Conservation (phyloP, 2,797 vertebrate species). For the Diceros bicornis region DNA sequence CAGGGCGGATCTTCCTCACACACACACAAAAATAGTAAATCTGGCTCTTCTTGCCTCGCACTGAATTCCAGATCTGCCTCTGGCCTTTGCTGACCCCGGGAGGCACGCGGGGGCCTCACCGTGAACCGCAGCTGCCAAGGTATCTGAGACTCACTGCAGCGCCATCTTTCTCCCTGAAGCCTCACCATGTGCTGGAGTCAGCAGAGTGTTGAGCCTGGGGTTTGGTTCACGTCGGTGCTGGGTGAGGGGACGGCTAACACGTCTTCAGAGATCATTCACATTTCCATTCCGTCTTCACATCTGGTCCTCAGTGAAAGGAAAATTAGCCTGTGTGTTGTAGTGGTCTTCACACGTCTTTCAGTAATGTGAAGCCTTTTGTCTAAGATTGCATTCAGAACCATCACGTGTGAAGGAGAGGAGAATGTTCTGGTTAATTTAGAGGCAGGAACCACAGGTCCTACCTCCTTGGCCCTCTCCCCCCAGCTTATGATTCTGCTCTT, state of each 20-base stretch:
- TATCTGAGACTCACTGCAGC: not conserved
- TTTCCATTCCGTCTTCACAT: slow-evolving; percentile 22
- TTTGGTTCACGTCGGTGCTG: not conserved
- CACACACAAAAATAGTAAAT: not conserved
- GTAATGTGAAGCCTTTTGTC: not conserved
- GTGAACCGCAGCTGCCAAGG: not conserved
- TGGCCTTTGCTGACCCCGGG: not conserved
- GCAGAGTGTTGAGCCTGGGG: not conserved
- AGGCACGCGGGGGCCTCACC: not conserved
- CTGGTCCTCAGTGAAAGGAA: not conserved
- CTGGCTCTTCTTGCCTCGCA: not conserved
- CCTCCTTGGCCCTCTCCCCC: not conserved
- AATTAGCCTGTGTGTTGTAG: not conserved
- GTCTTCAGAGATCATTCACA: not conserved
- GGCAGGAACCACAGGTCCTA: not conserved
- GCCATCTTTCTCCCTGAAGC: not conserved
- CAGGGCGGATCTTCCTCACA: too few species aligned
- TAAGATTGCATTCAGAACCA: not conserved
- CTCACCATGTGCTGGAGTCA: not conserved
- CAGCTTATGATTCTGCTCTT: not conserved
- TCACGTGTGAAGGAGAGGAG: not conserved
- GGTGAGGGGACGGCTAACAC: not conserved
- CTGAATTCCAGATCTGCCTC: not conserved
- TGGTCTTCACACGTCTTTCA: not conserved
- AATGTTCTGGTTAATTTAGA: not conserved